Conservation (phyloP, 2,888 invertebrate genomes). For the Drosophila borealis region DNA sequence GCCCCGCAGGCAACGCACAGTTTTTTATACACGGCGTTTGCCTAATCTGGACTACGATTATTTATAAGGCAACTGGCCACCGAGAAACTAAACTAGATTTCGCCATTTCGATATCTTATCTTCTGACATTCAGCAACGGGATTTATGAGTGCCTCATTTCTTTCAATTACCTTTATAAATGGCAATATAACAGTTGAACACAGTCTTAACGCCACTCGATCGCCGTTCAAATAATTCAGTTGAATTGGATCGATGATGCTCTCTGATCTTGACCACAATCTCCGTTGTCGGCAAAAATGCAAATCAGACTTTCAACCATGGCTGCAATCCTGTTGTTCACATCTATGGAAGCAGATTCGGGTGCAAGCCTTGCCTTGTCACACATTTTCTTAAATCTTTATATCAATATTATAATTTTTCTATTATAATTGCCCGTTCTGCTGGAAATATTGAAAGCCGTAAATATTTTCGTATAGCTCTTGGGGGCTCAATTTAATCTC, state of each 20-base stretch:
- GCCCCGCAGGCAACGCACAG: not conserved
- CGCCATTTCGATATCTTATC: slow-evolving; percentile 19
- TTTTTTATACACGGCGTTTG: slow-evolving; percentile 9
- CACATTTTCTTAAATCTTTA: too few relatives aligned
- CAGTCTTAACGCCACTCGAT: not conserved
- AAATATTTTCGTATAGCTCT: too few relatives aligned
- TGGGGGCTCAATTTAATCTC: too few relatives aligned
- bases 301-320: too few relatives aligned
- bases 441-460: too few relatives aligned
- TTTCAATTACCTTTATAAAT: slow-evolving; percentile 2
- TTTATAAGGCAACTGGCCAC: not conserved
- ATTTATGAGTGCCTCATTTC: slow-evolving; percentile 11
- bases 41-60: not conserved
- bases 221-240: not conserved
- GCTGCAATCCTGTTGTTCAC: too few relatives aligned
- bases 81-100: slow-evolving; percentile 8
- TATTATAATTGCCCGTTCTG: too few relatives aligned
- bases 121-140: slow-evolving; percentile 7
- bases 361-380: too few relatives aligned
- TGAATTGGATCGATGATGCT: not conserved
- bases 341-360: too few relatives aligned
- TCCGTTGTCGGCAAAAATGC: too few relatives aligned
- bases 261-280: too few relatives aligned
- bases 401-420: too few relatives aligned
- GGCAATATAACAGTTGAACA: not conserved